Evolutionary conservation across 1,140 invertebrate species (phyloP).

Genomic region (Drosophila truncata): DNA sequence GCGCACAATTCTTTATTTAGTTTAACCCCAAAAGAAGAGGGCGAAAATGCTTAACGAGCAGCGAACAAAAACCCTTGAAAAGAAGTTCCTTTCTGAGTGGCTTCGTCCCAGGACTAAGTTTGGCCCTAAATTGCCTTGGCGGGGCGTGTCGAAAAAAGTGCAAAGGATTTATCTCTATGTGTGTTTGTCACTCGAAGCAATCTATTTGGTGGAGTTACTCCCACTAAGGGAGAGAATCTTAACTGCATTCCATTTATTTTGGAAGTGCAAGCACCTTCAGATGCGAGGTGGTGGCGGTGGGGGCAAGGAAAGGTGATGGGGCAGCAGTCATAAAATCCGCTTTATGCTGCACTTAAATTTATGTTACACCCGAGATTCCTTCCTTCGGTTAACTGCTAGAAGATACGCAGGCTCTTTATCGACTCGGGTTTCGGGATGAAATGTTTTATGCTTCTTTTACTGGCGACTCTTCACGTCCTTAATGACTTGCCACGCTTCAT

Average conservation of each 20-base stretch:
- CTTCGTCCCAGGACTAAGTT: constrained; percentile 25
- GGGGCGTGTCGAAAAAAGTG: constrained; percentile 64
- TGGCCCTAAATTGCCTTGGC: constrained; percentile 35
- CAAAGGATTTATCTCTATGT: constrained; percentile 67
- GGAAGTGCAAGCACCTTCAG: constrained; percentile 54
- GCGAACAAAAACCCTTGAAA: constrained; percentile 31
- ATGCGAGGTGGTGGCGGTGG: not conserved
- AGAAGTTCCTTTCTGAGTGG: constrained; percentile 41
- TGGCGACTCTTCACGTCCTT: constrained; percentile 52
- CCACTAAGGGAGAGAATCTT: constrained; percentile 32
- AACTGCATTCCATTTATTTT: constrained; percentile 79
- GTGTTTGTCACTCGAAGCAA: constrained; percentile 58
- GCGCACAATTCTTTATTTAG: constrained; percentile 70
- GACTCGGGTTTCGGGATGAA: constrained; percentile 53
- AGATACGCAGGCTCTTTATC: constrained; percentile 62
- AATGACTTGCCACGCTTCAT: constrained; percentile 63
- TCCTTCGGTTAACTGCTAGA: constrained; percentile 67
- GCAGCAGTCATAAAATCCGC: constrained; percentile 71
- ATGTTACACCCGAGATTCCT: constrained; percentile 80
- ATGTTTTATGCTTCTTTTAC: constrained; percentile 75
- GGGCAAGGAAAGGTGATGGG: constrained; percentile 23
- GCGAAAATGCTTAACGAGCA: constrained; percentile 68
- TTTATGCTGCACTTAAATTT: constrained; percentile 83
- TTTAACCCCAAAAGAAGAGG: constrained; percentile 54
- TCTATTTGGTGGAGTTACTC: constrained; percentile 30